phyloP scores from a whole-genome alignment of 2,113 vertebrate genomes.

The Chunga burmeisteri region DNA sequence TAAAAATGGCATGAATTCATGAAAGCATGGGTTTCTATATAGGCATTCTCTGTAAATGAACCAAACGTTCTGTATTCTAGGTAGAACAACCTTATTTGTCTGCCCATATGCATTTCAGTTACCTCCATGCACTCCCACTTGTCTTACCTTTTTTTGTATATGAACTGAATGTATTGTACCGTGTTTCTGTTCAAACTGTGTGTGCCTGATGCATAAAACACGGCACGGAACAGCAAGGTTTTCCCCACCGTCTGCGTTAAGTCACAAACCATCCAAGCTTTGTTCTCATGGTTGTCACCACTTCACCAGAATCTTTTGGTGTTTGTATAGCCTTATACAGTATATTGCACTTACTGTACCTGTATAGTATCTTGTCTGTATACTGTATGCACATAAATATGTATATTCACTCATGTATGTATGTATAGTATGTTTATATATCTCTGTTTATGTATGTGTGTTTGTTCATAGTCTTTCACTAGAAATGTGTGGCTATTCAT shows the following conservation, averaged over 20 bases:
- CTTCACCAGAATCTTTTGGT: constrained; percentile 1
- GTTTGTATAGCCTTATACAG: constrained; percentile 47
- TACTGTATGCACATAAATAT: constrained; percentile 33
- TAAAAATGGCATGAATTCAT: constrained; percentile 54
- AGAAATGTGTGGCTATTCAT: constrained; percentile 40
- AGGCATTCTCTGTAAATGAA: constrained; percentile 30
- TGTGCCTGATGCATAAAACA: constrained; percentile 14
- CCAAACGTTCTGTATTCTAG: background rate
- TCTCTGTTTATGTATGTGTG: constrained; percentile 32
- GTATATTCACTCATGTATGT: constrained; percentile 32
- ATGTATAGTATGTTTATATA: constrained; percentile 31
- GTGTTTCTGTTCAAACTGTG: background rate
- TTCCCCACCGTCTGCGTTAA: background rate
- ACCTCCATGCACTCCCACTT: background rate
- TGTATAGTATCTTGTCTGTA: constrained; percentile 60
- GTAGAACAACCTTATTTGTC: constrained; percentile 19
- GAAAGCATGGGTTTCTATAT: constrained; percentile 48
- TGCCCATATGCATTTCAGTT: background rate
- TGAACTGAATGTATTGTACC: background rate
- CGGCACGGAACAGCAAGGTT: background rate
- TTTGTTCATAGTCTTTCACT: constrained; percentile 38
- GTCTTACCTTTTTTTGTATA: background rate
- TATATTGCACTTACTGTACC: constrained; percentile 41
- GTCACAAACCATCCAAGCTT: background rate
- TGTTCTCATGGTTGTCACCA: constrained; percentile 2